phyloP scores from a whole-genome alignment of 2,797 vertebrate species.

The Etheostoma perlongum region DNA sequence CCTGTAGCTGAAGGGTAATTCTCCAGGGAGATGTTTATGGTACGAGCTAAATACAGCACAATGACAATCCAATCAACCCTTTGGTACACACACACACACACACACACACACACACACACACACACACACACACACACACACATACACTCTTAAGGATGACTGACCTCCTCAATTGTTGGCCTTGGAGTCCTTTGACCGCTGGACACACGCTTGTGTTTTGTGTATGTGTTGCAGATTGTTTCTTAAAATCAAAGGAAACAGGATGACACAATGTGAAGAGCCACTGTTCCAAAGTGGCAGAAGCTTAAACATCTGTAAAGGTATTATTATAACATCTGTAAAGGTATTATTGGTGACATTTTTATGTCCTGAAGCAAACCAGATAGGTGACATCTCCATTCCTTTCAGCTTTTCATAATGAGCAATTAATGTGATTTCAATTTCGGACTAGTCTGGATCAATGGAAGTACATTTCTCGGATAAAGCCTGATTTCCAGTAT shows the following conservation, averaged over 20 bases:
- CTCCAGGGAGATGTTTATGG: slow-evolving; percentile 53
- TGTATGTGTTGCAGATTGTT: not conserved
- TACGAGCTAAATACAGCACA: slow-evolving; percentile 61
- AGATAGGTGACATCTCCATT: not conserved
- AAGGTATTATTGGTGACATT: not conserved
- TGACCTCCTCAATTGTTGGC: slow-evolving; percentile 37
- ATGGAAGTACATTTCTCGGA: too few species aligned
- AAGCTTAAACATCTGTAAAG: not conserved
- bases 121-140: slow-evolving; percentile 22
- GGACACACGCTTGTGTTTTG: slow-evolving; percentile 4
- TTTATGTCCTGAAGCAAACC: not conserved
- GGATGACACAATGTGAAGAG: not conserved
- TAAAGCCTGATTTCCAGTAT: too few species aligned
- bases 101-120: slow-evolving; percentile 17
- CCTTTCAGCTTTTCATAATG: not conserved
- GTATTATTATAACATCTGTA: not conserved
- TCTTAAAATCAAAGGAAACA: not conserved
- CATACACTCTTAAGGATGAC: not conserved
- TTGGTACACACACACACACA: not conserved
- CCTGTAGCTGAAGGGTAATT: slow-evolving; percentile 67
- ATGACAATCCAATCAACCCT: slow-evolving; percentile 70
- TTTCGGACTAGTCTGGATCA: not conserved
- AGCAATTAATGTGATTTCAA: not conserved
- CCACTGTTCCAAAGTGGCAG: not conserved
- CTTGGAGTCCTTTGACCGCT: slow-evolving; percentile 33